Evolutionary conservation across 2,888 invertebrate species (phyloP).

Genomic region (Halictus ligatus): DNA sequence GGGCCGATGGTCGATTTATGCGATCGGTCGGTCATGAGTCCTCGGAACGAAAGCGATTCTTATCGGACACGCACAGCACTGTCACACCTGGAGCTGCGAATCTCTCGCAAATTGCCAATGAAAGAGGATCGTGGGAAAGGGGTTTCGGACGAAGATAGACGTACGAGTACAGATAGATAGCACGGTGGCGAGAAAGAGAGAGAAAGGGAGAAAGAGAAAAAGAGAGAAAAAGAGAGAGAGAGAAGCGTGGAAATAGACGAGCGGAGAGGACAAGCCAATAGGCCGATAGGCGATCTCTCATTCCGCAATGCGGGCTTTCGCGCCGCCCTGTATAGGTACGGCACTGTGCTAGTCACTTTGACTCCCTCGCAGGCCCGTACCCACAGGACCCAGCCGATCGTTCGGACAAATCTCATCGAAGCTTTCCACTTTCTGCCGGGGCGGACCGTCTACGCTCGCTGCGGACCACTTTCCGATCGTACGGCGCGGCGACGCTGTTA

Average conservation of each 20-base stretch:
- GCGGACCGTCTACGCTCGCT: conserved; percentile 3
- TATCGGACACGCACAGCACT: conserved; percentile 49
- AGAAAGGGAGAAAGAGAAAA: conserved; percentile 14
- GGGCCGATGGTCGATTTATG: conserved; percentile 43
- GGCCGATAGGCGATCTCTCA: conserved; percentile 74
- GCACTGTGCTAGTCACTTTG: conserved; percentile 59
- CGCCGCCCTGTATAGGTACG: conserved; percentile 52
- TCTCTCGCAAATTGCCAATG: conserved; percentile 68
- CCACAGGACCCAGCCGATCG: conserved; percentile 55
- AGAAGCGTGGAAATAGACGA: conserved; percentile 39
- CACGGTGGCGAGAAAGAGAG: not conserved
- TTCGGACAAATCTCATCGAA: conserved; percentile 55
- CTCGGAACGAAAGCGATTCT: conserved; percentile 43
- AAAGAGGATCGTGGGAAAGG: conserved; percentile 35
- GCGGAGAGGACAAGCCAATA: conserved; percentile 52
- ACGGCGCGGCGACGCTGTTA: not conserved
- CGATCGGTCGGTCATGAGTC: conserved; percentile 32
- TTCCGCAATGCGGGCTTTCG: conserved; percentile 74
- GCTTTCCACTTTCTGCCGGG: not conserved
- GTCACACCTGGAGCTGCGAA: conserved; percentile 56
- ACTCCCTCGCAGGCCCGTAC: conserved; percentile 52
- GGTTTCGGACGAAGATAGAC: conserved; percentile 30
- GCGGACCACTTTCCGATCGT: conserved; percentile 21
- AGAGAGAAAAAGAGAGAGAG: conserved; percentile 14
- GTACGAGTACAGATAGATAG: conserved; percentile 18